phyloP scores from a whole-genome alignment of 2,888 invertebrate species.

The Liposcelis brunnea region DNA sequence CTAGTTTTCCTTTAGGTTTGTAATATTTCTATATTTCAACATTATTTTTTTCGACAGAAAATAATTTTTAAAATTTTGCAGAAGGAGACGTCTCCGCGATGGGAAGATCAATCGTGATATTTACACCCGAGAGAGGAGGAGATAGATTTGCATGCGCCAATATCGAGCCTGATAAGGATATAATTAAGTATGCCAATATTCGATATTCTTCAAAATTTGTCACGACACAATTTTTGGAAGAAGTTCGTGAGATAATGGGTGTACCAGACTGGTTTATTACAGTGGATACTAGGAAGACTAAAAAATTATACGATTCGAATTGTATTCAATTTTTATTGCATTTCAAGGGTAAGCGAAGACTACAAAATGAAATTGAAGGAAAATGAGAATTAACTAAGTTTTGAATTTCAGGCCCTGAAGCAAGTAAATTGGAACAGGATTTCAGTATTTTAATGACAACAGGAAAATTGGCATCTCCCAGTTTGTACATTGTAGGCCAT shows the following conservation, averaged over 20 bases:
- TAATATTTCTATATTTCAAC: neutral
- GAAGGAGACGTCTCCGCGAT: slow-evolving; percentile 54
- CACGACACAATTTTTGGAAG: slow-evolving; percentile 70
- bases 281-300: slow-evolving; percentile 65
- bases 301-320: slow-evolving; percentile 52
- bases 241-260: slow-evolving; percentile 63
- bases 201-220: slow-evolving; percentile 77
- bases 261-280: slow-evolving; percentile 81
- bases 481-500: slow-evolving; percentile 60
- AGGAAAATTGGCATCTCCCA: slow-evolving; percentile 56
- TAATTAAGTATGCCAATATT: slow-evolving; percentile 75
- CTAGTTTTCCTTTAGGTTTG: slow-evolving; percentile 62
- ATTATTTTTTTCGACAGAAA: neutral
- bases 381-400: neutral
- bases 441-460: slow-evolving; percentile 56
- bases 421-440: slow-evolving; percentile 60
- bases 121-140: slow-evolving; percentile 50
- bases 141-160: slow-evolving; percentile 78
- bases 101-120: slow-evolving; percentile 70
- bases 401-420: slow-evolving; percentile 43
- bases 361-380: too few species aligned
- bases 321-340: slow-evolving; percentile 76
- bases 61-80: slow-evolving; percentile 16
- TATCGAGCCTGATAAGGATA: slow-evolving; percentile 77
- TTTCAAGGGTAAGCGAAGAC: slow-evolving; percentile 44